Percentiles rank a stretch among this genome's conserved stretches.
Conservation (phyloP, 2,113 vertebrate genomes). For the Lepus americanus region DNA sequence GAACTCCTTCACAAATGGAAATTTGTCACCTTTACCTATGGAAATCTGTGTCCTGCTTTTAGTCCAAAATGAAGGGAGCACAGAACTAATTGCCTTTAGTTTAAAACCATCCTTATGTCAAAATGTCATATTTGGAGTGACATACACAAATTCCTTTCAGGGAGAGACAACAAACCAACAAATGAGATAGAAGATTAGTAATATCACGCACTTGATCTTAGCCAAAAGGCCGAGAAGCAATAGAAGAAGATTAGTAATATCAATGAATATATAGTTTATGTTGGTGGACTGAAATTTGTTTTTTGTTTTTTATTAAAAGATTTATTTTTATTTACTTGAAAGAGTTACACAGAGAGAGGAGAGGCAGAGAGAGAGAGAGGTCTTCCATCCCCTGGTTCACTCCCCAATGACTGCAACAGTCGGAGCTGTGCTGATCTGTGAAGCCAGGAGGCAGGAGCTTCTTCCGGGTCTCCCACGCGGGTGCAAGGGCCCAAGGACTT, state of each 20-base stretch:
- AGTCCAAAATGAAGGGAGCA: not conserved
- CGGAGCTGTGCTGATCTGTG: too few species aligned
- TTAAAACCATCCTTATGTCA: not conserved
- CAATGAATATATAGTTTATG: not conserved
- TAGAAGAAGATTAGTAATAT: not conserved
- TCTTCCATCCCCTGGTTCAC: too few species aligned
- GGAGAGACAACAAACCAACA: not conserved
- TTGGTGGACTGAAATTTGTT: not conserved
- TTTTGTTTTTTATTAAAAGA: too few species aligned
- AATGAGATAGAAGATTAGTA: not conserved
- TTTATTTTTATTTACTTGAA: too few species aligned
- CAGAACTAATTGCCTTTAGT: not conserved
- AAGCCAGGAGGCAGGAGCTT: too few species aligned
- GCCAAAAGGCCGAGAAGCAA: too few species aligned
- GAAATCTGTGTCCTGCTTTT: not conserved
- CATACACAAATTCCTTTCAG: not conserved
- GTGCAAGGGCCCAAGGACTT: too few species aligned
- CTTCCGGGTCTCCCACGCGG: too few species aligned
- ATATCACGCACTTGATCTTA: not conserved
- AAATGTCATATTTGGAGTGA: not conserved
- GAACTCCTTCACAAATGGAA: not conserved
- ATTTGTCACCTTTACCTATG: not conserved
- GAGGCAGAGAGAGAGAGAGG: too few species aligned
- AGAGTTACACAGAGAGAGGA: too few species aligned
- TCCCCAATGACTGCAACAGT: too few species aligned